phyloP scores from a whole-genome alignment of 1,140 invertebrate genomes.

The Zaprionus ghesquierei region DNA sequence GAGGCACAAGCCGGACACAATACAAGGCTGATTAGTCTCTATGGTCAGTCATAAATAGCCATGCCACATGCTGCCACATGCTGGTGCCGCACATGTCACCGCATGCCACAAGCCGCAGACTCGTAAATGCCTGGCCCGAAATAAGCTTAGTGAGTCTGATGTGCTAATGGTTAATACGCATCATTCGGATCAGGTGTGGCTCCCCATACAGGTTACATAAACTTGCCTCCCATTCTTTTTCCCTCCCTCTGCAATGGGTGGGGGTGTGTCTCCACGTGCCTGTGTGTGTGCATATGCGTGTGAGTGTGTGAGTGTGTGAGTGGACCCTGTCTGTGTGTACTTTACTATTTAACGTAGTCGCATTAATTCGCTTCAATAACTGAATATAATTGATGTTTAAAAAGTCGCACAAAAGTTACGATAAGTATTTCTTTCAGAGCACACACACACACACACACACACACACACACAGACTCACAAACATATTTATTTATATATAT shows the following conservation, averaged over 20 bases:
- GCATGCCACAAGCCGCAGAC: conserved; percentile 21
- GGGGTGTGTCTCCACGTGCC: no score
- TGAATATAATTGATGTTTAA: conserved; percentile 75
- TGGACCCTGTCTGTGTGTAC: background rate
- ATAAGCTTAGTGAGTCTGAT: conserved; percentile 26
- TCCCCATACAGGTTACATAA: conserved; percentile 7
- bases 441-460: conserved; percentile 2
- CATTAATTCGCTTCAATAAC: conserved; percentile 71
- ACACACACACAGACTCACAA: background rate
- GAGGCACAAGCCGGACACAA: conserved; percentile 25
- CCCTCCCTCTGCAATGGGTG: no score
- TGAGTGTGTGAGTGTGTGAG: conserved; percentile 1
- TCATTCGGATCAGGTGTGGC: conserved; percentile 34
- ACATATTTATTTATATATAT: conserved; percentile 8
- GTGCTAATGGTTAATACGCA: conserved; percentile 38
- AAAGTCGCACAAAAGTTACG: conserved; percentile 68
- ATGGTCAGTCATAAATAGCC: conserved; percentile 27
- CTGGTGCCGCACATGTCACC: conserved; percentile 14
- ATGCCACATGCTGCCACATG: background rate
- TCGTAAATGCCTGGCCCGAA: conserved; percentile 26
- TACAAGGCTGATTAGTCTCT: conserved; percentile 34
- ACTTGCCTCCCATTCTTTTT: background rate
- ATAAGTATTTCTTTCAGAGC: conserved; percentile 55
- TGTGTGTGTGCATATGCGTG: no score
- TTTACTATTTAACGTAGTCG: conserved; percentile 42